phyloP scores from a whole-genome alignment of 1,140 invertebrate species.

The Gonioctena quinquepunctata region DNA sequence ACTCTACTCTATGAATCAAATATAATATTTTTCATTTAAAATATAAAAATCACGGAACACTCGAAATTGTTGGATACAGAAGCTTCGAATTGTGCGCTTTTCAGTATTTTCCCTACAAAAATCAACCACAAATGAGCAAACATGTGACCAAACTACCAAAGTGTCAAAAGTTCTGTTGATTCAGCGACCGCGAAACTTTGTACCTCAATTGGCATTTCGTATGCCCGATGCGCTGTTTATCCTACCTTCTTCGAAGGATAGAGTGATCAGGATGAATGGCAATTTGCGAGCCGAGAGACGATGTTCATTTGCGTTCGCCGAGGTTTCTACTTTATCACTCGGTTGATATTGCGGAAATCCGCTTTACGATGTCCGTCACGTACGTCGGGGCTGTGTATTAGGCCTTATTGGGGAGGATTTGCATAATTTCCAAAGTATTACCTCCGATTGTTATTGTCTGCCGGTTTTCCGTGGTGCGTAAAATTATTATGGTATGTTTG shows the following conservation, averaged over 20 bases:
- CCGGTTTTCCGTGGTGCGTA: too few relatives aligned
- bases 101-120: too few relatives aligned
- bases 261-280: neutral
- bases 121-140: too few relatives aligned
- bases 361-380: neutral
- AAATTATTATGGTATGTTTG: too few relatives aligned
- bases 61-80: too few relatives aligned
- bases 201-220: neutral
- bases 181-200: neutral
- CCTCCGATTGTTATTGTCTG: neutral
- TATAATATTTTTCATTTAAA: too few relatives aligned
- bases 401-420: neutral
- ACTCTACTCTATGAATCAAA: too few relatives aligned
- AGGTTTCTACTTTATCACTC: neutral
- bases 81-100: too few relatives aligned
- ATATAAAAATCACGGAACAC: too few relatives aligned
- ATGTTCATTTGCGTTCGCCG: neutral
- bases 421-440: neutral
- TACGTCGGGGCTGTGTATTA: neutral
- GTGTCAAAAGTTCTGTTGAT: neutral
- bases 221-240: neutral
- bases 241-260: neutral
- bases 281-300: neutral
- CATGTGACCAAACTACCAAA: neutral
- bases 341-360: neutral